Base-by-base conservation (phyloP, 2,797 vertebrate species). In the Rhincodon typus region DNA sequence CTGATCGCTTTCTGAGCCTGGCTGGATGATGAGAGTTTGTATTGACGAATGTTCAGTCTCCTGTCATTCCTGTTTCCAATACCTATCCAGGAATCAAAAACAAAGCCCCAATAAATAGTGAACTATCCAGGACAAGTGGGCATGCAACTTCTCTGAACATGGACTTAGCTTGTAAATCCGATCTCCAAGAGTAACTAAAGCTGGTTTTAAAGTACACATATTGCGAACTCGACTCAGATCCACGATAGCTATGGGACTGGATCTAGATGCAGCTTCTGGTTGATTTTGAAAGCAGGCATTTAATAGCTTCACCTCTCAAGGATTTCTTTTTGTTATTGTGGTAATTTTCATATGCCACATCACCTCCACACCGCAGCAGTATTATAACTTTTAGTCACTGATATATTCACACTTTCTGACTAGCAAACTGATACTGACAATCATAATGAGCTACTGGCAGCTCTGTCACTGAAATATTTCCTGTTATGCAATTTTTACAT, bases 391-490 rank as follows among this genome's bases (percentile, higher is more conserved):
- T 46, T 42, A 17, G 23, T 88, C 12, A 27, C 27, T 27, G 46
- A 57, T 88, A 25, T 6, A 12, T 88, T 88, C 86, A 88, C 86
- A 88, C 50, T 27, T 53, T 88, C 1, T 88, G 50, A 57, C 86
- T 53, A 38, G 46, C 86, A 88, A 57, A 57, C 46, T 57, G 50
- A 53, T 15, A 88, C 46, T 4, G 3, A 94, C 30, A 23, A 42
- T 42, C n/a, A 94, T 42, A 94, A 6, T 38, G 25, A 67, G 38
- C n/a, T 66, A 66, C 88, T 91, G 88, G 88, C 90, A 94, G 90
- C 90, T 94, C 57, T 69, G 2, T 8, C 21, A 12, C 62, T 23
- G 90, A 70, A 72, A 70, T 69, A 94, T 94, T 94, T 94, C 93
- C 67, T 94, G 93, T 70, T 94, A 27, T 72, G 67, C 67, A 70